Evolutionary conservation across 2,113 vertebrate species (phyloP), one percentile per base, ranked within the genome.

Genomic region (Lasiurus borealis): DNA sequence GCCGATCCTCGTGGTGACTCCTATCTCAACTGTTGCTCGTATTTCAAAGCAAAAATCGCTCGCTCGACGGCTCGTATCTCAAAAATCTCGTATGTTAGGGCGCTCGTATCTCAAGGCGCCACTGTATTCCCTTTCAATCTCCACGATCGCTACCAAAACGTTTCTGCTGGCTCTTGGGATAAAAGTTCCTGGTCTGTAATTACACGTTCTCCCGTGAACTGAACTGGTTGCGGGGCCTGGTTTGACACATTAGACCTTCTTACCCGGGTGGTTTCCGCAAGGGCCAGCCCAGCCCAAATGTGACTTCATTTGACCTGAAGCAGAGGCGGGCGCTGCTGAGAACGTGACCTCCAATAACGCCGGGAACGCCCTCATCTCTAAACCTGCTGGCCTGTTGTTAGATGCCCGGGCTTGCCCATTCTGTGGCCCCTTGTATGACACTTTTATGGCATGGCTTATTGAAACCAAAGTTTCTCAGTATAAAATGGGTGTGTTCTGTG

Each of bases 281-380:
- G 69, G 78, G 75, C 54, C 71, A 90, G 48, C 40, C 57, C 66
- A 50, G 91, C n/a, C 87, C 66, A 86, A 81, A 95, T 72, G 95
- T 96, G 94, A 97, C 85, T 97, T 97, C 86, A 96, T 96, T 68
- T 95, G 57, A 92, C 94, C 92, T 57, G 77, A 91, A 96, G 90
- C 73, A 48, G 93, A 96, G 89, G 90, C 44, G 68, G 29, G 46
- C n/a, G 94, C 66, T 95, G 23, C 46, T 95, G 84, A 96, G 75
- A 77, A 82, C 66, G 50, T 91, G 90, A 81, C 90, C 54, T 93
- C 29, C 92, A 96, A 96, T 90, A 80, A 92, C 92, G 72, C 25
- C 59, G 84, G 87, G 78, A 95, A 85, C 84, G 77, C 54, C 57
- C 54, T 71, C 57, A 44, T 36, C 50, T 75, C 82, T 72, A 88